Evolutionary conservation across 2,113 vertebrate species (phyloP), one percentile per base, ranked within the genome.

Genomic region (Lynx canadensis): DNA sequence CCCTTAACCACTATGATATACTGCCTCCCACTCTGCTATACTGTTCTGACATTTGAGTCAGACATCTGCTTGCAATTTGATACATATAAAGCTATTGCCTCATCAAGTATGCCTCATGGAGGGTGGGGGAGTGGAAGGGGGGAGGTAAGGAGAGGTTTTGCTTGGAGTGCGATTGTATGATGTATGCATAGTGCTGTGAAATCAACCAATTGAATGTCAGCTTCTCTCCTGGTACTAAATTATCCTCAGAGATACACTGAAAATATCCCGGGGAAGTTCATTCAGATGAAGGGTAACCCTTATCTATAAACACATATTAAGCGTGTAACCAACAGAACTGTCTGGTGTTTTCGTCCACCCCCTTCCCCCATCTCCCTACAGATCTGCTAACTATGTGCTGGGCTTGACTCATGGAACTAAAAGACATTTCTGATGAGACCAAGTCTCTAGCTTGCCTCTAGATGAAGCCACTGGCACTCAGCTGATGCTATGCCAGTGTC

Each of bases 31-130:
- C 81, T 89, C 69, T 21, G 50, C 76, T 91, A 3, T 7, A 76
- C 57, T 48, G 60, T 31, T 55, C 90, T 88, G 97, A 94, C 95
- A 96, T 91, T 76, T 97, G 96, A 94, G 84, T 90, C 95, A 91
- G 94, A 95, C 90, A 95, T 94, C 88, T 94, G 90, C 92, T 92
- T 27, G 90, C 85, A 95, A 83, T 71, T 71, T 92, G 95, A 97
- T 78, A 81, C 92, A 95, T 57, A 50, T 84, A 80, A 96, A 96
- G 92, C 84, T 78, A 79, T 23, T 95, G 83, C 88, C 84, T 97
- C 94, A 94, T 92, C 92, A 86, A 87, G 38, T 52, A 88, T 76
- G 92, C 83, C 74, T 96, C 89, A 36, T 12, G 1, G 16, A 25
- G 16, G 80, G 57, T 45, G 45, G 29, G 38, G 16, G 41, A n/a